phyloP scores from a whole-genome alignment of 1,140 invertebrate species.

The Colletes latitarsis region DNA sequence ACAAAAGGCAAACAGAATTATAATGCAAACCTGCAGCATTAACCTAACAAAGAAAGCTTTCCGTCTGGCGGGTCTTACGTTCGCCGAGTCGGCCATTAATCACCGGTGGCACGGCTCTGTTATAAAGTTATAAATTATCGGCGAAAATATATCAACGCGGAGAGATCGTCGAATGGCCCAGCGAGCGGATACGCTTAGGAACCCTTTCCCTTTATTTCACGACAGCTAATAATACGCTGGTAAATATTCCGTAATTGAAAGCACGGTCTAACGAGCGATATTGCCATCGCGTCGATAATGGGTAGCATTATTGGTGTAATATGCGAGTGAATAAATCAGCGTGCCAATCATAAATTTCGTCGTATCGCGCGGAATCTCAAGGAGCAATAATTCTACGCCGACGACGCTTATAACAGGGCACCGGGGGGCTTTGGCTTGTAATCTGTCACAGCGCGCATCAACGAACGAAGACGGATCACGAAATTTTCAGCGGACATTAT shows the following conservation, averaged over 20 bases:
- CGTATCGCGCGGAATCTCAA: conserved; percentile 13
- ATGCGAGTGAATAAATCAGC: conserved; percentile 37
- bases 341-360: conserved; percentile 24
- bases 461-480: background rate
- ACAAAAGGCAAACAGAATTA: background rate
- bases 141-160: background rate
- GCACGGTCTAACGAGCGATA: conserved; percentile 13
- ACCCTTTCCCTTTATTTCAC: conserved; percentile 3
- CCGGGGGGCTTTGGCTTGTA: background rate
- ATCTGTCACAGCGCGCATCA: conserved; percentile 5
- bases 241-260: conserved; percentile 47
- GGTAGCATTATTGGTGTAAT: conserved; percentile 26
- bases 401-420: conserved; percentile 21
- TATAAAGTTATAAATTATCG: conserved; percentile 46
- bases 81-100: conserved; percentile 12
- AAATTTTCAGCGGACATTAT: background rate
- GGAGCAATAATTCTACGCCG: conserved; percentile 35
- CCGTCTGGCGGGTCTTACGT: background rate
- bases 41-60: background rate
- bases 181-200: background rate
- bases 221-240: conserved; percentile 34
- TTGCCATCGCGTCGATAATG: conserved; percentile 13
- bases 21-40: background rate
- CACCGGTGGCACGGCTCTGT: conserved; percentile 11
- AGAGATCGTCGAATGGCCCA: background rate